phyloP scores from a whole-genome alignment of 1,140 invertebrate species.

The Papilio polytes region DNA sequence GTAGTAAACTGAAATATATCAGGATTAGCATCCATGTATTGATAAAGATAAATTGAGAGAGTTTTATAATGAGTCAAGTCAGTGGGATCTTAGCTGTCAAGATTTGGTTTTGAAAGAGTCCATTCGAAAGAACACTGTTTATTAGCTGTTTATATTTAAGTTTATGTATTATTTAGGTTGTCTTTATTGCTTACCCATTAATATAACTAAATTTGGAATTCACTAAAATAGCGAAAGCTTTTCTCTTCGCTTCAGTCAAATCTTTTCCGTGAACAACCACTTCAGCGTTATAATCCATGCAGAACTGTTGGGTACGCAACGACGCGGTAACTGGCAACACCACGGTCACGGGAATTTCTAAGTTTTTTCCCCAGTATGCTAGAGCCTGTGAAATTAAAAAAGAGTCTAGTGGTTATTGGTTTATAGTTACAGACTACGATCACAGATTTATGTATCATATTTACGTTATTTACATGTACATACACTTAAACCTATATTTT shows the following conservation, averaged over 20 bases:
- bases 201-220: conserved; percentile 90
- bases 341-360: conserved; percentile 93
- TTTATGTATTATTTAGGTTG: background rate
- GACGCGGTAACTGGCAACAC: conserved; percentile 94
- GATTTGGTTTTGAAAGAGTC: background rate
- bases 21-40: background rate
- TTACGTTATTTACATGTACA: too few relatives aligned
- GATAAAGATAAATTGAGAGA: too few relatives aligned
- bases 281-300: conserved; percentile 90
- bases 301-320: conserved; percentile 94
- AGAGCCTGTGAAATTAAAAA: conserved; percentile 37
- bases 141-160: background rate
- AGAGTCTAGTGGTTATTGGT: background rate
- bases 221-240: conserved; percentile 88
- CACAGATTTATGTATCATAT: too few relatives aligned
- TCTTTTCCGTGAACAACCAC: conserved; percentile 91
- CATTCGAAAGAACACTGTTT: background rate
- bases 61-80: too few relatives aligned
- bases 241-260: conserved; percentile 91
- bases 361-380: conserved; percentile 89
- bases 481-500: too few relatives aligned
- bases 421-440: too few relatives aligned
- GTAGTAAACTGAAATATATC: background rate
- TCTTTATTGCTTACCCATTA: conserved; percentile 87
- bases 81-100: background rate